phyloP scores from a whole-genome alignment of 2,797 vertebrate species.

The Rhinichthys osculus region DNA sequence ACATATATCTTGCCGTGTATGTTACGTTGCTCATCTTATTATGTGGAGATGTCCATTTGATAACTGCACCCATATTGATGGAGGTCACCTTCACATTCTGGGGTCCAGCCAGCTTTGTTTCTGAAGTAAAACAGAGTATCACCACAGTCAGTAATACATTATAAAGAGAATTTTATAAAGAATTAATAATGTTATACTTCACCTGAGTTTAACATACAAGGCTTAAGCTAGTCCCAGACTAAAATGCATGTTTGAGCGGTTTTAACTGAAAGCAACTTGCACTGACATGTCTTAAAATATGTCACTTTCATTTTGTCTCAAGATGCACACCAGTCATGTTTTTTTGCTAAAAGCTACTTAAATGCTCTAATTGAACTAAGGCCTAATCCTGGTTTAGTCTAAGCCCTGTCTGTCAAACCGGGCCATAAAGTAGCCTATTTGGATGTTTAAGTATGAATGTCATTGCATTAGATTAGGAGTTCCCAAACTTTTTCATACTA shows the following conservation, averaged over 20 bases:
- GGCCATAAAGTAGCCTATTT: too few species aligned
- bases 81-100: constrained; percentile 20
- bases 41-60: constrained; percentile 74
- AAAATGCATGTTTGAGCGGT: too few species aligned
- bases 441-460: neutral
- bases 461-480: neutral
- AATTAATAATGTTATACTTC: neutral
- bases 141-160: neutral
- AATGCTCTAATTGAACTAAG: too few species aligned
- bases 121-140: constrained; percentile 3
- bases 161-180: neutral
- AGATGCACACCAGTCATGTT: too few species aligned
- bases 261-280: too few species aligned
- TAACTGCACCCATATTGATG: constrained; percentile 75
- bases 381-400: too few species aligned
- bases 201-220: too few species aligned
- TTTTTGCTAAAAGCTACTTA: too few species aligned
- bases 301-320: too few species aligned
- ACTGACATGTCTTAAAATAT: too few species aligned
- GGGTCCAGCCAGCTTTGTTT: constrained; percentile 8
- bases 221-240: too few species aligned
- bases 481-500: neutral
- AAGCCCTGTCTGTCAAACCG: too few species aligned
- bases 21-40: neutral
- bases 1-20: constrained; percentile 7